Conservation (phyloP, 2,797 vertebrate species). For the Diglossa cyanea region DNA sequence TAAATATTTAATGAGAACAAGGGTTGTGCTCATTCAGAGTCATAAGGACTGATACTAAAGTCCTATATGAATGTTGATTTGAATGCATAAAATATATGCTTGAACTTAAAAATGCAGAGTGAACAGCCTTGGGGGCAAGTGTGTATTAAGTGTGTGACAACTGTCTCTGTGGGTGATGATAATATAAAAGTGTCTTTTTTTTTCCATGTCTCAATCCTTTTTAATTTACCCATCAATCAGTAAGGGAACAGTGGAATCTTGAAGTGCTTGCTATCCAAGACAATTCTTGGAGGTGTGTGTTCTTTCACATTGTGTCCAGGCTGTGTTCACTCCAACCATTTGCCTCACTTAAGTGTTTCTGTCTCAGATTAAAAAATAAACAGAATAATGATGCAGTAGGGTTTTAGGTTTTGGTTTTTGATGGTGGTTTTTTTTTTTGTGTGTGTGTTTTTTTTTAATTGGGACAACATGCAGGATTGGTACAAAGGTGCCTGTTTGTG, state of each 20-base stretch:
- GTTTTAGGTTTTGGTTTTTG: not conserved
- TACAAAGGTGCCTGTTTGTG: not conserved
- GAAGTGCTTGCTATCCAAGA: not conserved
- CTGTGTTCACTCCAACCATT: not conserved
- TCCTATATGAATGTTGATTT: not conserved
- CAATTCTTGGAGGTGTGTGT: not conserved
- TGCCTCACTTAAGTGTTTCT: not conserved
- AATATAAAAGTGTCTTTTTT: not conserved
- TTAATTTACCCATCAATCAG: not conserved
- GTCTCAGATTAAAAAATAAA: not conserved
- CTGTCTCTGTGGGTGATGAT: not conserved
- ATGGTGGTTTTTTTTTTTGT: not conserved
- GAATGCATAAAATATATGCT: constrained; percentile 7
- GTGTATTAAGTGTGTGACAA: not conserved
- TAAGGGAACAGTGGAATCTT: not conserved
- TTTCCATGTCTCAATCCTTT: not conserved
- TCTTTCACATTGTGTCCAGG: not conserved
- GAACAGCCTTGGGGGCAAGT: not conserved
- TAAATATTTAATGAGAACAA: constrained; percentile 53
- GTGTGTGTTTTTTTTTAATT: not conserved
- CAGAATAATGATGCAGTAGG: not conserved
- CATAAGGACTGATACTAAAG: not conserved
- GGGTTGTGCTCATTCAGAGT: not conserved
- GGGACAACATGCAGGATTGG: not conserved
- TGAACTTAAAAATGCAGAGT: constrained; percentile 1